Evolutionary conservation across 1,140 invertebrate genomes (phyloP).

Genomic region (Drosophila pseudoobscura): DNA sequence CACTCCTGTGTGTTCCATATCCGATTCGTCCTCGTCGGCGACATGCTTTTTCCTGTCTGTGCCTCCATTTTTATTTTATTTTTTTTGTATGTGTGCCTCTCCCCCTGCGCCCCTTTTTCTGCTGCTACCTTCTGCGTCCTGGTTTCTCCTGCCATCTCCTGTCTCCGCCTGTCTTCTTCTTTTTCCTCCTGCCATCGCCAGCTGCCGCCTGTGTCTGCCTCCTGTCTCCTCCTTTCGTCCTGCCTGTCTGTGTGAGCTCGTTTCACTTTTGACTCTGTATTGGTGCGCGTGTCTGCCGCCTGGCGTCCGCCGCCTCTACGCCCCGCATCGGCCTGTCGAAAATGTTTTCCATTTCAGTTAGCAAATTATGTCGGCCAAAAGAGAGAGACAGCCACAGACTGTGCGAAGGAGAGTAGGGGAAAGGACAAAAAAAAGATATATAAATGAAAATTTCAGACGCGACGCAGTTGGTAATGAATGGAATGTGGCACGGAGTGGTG

Average conservation of each 20-base stretch:
- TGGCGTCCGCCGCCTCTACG: conserved; percentile 20
- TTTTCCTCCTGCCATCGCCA: not conserved
- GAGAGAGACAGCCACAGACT: conserved; percentile 27
- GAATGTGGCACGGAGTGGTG: conserved; percentile 11
- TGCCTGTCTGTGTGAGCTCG: conserved; percentile 52
- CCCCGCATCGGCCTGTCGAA: conserved; percentile 65
- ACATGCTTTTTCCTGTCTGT: conserved; percentile 76
- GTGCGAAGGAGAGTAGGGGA: not conserved
- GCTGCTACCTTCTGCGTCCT: not conserved
- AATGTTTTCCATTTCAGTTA: conserved; percentile 82
- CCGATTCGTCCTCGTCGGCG: conserved; percentile 38
- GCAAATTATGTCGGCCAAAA: conserved; percentile 80
- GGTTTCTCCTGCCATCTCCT: conserved; percentile 14
- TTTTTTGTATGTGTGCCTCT: not conserved
- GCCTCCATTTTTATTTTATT: conserved; percentile 12
- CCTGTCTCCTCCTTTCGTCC: conserved; percentile 30
- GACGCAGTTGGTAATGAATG: conserved; percentile 67
- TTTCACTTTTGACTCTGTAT: conserved; percentile 48
- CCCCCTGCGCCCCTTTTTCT: not conserved
- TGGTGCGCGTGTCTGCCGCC: conserved; percentile 77
- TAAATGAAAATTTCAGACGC: conserved; percentile 80
- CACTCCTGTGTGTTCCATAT: conserved; percentile 5
- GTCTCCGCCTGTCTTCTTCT: conserved; percentile 17
- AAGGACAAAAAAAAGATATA: conserved; percentile 48
- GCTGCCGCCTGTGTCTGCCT: conserved; percentile 5